A percentile compares a stretch with the other conserved stretches of the same genome.
Conservation (phyloP, 2,888 invertebrate genomes). For the Eristalis intricaria region DNA sequence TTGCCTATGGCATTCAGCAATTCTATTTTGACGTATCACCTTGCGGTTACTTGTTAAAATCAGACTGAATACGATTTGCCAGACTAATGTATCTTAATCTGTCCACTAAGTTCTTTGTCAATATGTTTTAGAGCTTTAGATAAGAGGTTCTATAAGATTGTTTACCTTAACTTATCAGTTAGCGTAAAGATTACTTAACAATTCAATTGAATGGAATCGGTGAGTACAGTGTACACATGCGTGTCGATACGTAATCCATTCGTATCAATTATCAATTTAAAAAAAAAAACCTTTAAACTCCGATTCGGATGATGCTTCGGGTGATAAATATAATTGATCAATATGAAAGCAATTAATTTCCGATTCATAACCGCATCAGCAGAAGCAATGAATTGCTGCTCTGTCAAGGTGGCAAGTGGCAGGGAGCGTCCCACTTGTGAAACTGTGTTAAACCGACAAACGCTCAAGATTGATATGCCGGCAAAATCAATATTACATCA, state of each 20-base stretch:
- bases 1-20: background rate
- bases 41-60: background rate
- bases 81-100: background rate
- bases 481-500: background rate
- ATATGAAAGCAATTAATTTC: background rate
- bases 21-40: background rate
- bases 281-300: background rate
- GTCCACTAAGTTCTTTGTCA: background rate
- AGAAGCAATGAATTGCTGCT: background rate
- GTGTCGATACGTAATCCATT: background rate
- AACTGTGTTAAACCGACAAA: background rate
- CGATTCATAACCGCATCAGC: background rate
- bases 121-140: background rate
- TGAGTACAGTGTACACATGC: too few species aligned
- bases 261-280: background rate
- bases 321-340: background rate
- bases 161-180: background rate
- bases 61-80: background rate
- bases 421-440: background rate
- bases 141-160: background rate
- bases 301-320: background rate
- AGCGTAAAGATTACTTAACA: background rate
- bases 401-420: background rate
- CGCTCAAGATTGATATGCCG: background rate
- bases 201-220: background rate